These are phyloP conservation scores for Griposia aprilina DNA, from an alignment of 2,888 invertebrate species.

Conservation along the genomic window DNA sequence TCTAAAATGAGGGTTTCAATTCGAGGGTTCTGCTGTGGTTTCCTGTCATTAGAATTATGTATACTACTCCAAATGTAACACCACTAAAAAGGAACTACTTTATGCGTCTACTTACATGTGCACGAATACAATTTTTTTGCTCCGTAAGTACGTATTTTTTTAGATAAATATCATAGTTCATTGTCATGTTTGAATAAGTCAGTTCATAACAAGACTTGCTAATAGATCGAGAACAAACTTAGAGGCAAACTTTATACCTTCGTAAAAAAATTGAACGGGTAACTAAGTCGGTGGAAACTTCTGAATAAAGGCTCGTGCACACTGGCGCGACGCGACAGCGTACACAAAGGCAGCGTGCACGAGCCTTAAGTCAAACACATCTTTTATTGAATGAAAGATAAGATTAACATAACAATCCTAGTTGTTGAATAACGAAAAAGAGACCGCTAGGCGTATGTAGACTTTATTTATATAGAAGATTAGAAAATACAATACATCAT, in stretches of 20 bases:
- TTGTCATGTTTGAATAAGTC: conserved; percentile 5
- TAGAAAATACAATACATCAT: conserved; percentile 5
- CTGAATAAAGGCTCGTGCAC: too few relatives aligned
- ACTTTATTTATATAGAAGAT: not conserved
- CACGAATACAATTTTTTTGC: not conserved
- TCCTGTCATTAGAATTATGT: conserved; percentile 11
- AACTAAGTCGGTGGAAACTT: not conserved
- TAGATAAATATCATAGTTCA: conserved; percentile 40
- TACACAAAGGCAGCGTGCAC: too few relatives aligned
- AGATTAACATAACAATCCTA: not conserved
- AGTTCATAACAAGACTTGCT: conserved; percentile 2
- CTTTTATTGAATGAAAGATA: not conserved
- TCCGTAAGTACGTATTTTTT: not conserved
- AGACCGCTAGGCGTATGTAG: not conserved
- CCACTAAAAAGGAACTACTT: not conserved
- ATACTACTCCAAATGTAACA: not conserved
- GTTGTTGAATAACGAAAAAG: not conserved
- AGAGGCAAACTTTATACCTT: not conserved
- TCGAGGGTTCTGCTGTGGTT: not conserved
- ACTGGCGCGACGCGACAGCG: too few relatives aligned
- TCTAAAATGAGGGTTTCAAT: too few relatives aligned
- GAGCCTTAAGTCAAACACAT: too few relatives aligned
- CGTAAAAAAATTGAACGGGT: not conserved
- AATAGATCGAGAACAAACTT: conserved; percentile 2
- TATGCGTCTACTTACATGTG: not conserved